Conservation (phyloP, 30 jellyfish, hydroid and myxozoan genomes). For the Pseudorhiza aurosa region DNA sequence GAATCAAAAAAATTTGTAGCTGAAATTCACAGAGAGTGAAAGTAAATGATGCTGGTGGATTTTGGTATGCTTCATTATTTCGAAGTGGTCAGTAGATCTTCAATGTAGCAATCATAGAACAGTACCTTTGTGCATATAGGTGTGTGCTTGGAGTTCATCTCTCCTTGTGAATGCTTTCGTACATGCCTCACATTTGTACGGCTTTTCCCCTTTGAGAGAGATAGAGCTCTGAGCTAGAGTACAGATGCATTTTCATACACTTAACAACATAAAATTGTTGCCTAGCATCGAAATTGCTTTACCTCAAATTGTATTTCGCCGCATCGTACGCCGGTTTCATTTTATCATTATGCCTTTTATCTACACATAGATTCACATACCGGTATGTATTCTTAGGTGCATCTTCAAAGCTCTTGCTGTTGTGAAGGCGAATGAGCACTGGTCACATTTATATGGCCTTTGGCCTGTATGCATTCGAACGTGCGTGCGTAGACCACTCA, state of each 20-base stretch:
- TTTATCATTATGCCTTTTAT: no score
- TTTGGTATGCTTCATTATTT: no score
- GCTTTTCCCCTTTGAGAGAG: conserved; percentile 46
- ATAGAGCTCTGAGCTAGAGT: no score
- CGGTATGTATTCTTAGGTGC: conserved; percentile 90
- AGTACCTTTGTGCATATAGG: conserved; percentile 88
- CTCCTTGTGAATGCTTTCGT: conserved; percentile 90
- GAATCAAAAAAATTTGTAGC: not conserved
- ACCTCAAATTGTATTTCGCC: no score
- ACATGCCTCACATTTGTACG: conserved; percentile 86
- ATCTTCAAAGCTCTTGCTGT: conserved; percentile 89
- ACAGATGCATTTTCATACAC: no score
- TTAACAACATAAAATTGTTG: no score
- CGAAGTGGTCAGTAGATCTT: no score
- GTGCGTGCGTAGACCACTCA: conserved; percentile 92
- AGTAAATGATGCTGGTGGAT: not conserved
- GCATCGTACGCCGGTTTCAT: no score
- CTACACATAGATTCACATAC: conserved; percentile 16
- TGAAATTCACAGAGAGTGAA: not conserved
- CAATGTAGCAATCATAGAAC: not conserved
- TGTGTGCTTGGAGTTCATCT: conserved; percentile 94
- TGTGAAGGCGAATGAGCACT: conserved; percentile 88
- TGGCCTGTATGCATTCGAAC: conserved; percentile 94
- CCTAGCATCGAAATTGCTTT: no score
- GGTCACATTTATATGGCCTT: conserved; percentile 84